Evolutionary conservation across 2,888 invertebrate genomes (phyloP).

Genomic region (Oscheius sp.): DNA sequence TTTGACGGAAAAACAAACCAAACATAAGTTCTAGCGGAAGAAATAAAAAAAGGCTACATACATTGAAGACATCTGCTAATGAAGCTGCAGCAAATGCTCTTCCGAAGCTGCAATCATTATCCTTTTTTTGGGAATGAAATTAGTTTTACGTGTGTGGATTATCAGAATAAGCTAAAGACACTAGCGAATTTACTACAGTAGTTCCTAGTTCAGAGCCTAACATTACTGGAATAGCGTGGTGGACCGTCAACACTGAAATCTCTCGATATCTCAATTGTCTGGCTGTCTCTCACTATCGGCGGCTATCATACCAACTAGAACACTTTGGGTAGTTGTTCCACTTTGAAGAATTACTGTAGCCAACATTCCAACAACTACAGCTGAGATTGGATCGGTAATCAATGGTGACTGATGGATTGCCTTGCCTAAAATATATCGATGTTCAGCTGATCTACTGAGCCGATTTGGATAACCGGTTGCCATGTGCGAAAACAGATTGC

Average conservation of each 20-base stretch:
- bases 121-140: no score
- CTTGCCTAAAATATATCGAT: conserved; percentile 50
- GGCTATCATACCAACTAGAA: conserved; percentile 72
- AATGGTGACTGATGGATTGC: conserved; percentile 60
- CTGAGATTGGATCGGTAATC: conserved; percentile 64
- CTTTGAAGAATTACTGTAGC: conserved; percentile 62
- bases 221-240: conserved; percentile 74
- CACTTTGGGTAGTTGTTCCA: conserved; percentile 57
- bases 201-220: conserved; percentile 76
- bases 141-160: conserved; percentile 40
- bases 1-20: conserved; percentile 59
- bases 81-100: conserved; percentile 75
- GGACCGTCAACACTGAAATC: conserved; percentile 70
- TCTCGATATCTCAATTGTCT: neutral
- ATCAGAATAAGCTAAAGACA: conserved; percentile 73
- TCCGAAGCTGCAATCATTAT: conserved; percentile 34
- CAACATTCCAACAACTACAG: conserved; percentile 64
- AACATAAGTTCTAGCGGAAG: conserved; percentile 73
- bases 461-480: neutral
- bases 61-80: conserved; percentile 76
- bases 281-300: conserved; percentile 70
- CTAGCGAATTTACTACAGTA: conserved; percentile 75
- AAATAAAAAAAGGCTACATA: conserved; percentile 74
- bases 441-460: neutral
- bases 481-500: conserved; percentile 11